A percentile compares a stretch with the other conserved stretches of the same genome.
Evolutionary conservation across 2,888 invertebrate genomes (phyloP).

Genomic region (Drosophila niveifrons): DNA sequence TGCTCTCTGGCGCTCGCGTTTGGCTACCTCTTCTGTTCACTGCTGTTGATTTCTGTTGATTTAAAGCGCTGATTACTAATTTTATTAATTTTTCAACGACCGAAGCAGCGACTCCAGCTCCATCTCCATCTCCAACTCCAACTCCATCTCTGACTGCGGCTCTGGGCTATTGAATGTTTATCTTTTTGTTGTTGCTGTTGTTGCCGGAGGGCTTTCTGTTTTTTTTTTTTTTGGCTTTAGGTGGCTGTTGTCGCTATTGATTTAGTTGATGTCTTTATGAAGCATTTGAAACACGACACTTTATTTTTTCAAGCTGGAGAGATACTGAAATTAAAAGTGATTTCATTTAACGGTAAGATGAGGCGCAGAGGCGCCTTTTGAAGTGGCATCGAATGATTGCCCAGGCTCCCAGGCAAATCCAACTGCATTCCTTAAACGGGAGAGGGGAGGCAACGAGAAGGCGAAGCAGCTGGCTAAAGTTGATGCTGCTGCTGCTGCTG

Average conservation of each 20-base stretch:
- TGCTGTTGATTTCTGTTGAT: constrained; percentile 65
- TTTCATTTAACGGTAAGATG: constrained; percentile 79
- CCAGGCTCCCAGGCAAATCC: background rate
- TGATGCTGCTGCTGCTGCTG: constrained; percentile 3
- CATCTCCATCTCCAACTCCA: background rate
- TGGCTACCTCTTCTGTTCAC: constrained; percentile 60
- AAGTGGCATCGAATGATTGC: constrained; percentile 73
- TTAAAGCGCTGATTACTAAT: constrained; percentile 79
- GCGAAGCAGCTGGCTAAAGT: constrained; percentile 15
- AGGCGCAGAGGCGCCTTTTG: constrained; percentile 75
- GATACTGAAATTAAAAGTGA: constrained; percentile 77
- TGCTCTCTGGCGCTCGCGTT: constrained; percentile 49
- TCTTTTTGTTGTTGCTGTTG: constrained; percentile 38
- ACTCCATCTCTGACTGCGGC: constrained; percentile 12
- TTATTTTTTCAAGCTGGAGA: constrained; percentile 56
- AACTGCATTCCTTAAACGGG: constrained; percentile 28
- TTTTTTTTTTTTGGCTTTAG: constrained; percentile 39
- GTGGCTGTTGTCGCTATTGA: constrained; percentile 78
- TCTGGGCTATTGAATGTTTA: constrained; percentile 50
- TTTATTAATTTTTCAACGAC: constrained; percentile 80
- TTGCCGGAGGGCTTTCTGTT: constrained; percentile 28
- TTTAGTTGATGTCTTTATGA: constrained; percentile 82
- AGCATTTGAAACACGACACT: constrained; percentile 82
- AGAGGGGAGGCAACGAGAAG: background rate
- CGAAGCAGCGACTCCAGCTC: constrained; percentile 43